Evolutionary conservation across 2,113 vertebrate species (phyloP), one percentile per base, ranked within the genome.

Genomic region (Alligator sinensis): DNA sequence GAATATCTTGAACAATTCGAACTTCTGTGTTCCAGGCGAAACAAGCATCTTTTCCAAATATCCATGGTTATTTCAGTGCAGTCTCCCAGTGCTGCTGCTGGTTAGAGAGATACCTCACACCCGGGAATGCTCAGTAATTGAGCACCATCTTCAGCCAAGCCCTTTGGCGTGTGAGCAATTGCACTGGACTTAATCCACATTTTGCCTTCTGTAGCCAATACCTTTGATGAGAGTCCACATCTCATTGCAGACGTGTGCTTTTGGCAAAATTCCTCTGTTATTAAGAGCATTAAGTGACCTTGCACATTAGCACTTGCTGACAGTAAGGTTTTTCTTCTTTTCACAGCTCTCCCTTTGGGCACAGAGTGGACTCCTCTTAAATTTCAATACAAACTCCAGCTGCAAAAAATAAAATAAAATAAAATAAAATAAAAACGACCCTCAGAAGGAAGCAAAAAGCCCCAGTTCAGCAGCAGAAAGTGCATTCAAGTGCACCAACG

Each of bases 21-120:
- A 30, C n/a, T 79, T 63, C 25, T 5, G 0, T 25, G 27, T 34
- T 78, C 78, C 17, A 14, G 19, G 70, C 34, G 1, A 22, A 34
- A 38, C 5, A 25, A 28, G 1, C 54, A 11, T 10, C 62, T n/a
- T 70, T 62, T 78, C 77, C 11, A n/a, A 83, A n/a, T 34, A 63
- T 55, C 68, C 12, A 0, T 0, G 9, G 55, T 27, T 11, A 0
- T 28, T 58, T 68, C 30, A 21, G 0, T 38, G 12, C 17, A 1
- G 55, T 77, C 81, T 34, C 63, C 82, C 11, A 63, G 25, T 24
- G 1, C 2, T 9, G 25, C 28, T 68, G 38, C 10, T 74, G 62
- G 2, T 3, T 55, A 6, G 21, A 11, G 14, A 30, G 24, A 4
- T 18, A 34, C 64, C 47, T 30, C 57, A 54, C 62, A 62, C 60